phyloP scores from a whole-genome alignment of 2,888 invertebrate species.

The Thymelicus acteon region DNA sequence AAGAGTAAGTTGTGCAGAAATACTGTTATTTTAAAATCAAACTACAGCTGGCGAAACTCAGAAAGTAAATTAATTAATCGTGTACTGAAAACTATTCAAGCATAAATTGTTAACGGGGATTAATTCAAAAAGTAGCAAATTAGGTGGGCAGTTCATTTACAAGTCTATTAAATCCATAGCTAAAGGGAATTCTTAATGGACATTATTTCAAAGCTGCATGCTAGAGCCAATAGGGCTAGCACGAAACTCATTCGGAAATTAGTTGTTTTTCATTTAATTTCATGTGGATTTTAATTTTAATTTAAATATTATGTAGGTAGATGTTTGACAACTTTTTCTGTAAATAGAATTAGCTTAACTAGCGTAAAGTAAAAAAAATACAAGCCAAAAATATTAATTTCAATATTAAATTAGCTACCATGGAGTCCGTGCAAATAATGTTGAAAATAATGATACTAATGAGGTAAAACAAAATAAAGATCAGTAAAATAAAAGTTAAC shows the following conservation, averaged over 20 bases:
- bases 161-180: constrained; percentile 35
- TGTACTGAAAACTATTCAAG: constrained; percentile 14
- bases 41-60: neutral
- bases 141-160: constrained; percentile 35
- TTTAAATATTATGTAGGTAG: too few species aligned
- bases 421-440: too few species aligned
- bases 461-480: too few species aligned
- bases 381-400: too few species aligned
- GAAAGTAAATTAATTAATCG: neutral
- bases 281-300: too few species aligned
- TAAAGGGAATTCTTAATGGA: constrained; percentile 60
- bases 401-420: too few species aligned
- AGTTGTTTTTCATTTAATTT: too few species aligned
- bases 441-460: too few species aligned
- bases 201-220: constrained; percentile 57
- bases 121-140: constrained; percentile 30
- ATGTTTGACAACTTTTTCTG: too few species aligned
- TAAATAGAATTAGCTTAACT: too few species aligned
- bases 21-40: neutral
- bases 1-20: neutral
- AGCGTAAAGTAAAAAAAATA: too few species aligned
- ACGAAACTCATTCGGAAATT: constrained; percentile 36
- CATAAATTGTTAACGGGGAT: constrained; percentile 2
- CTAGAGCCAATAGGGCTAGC: constrained; percentile 47
- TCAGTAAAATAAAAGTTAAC: too few species aligned